Conservation (phyloP, 2,888 invertebrate species). For the Cabera pusaria region DNA sequence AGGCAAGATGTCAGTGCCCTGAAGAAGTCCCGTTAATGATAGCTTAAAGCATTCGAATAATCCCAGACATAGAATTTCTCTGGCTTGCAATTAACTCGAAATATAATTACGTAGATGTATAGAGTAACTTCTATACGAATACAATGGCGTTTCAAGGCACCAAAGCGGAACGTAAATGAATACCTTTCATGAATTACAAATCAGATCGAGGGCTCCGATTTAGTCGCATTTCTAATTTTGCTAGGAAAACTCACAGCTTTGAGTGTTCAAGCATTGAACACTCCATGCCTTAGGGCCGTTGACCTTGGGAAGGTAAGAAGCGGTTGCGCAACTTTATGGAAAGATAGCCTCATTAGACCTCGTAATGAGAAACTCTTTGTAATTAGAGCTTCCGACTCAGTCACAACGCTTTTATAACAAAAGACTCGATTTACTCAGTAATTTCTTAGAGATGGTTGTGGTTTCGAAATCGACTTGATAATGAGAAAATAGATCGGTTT, state of each 20-base stretch:
- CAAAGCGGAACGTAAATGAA: constrained; percentile 50
- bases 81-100: constrained; percentile 34
- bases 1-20: constrained; percentile 27
- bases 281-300: constrained; percentile 39
- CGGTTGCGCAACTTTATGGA: constrained; percentile 32
- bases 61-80: too few species aligned
- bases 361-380: constrained; percentile 29
- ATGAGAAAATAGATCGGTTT: constrained; percentile 1
- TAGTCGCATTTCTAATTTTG: constrained; percentile 48
- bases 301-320: constrained; percentile 42
- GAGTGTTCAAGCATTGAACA: constrained; percentile 42
- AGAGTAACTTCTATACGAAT: constrained; percentile 37
- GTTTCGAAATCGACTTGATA: neutral
- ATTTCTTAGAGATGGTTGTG: constrained; percentile 2
- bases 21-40: constrained; percentile 10
- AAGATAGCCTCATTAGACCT: constrained; percentile 18
- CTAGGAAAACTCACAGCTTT: too few species aligned
- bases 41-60: constrained; percentile 16
- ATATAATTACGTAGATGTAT: constrained; percentile 35
- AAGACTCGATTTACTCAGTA: constrained; percentile 7
- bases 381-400: constrained; percentile 30
- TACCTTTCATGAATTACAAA: constrained; percentile 62
- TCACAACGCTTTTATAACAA: constrained; percentile 9
- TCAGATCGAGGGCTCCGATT: constrained; percentile 44
- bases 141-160: constrained; percentile 40